A percentile compares a stretch with the other conserved stretches of the same genome.
Evolutionary conservation across 2,113 vertebrate genomes (phyloP).

Genomic region (Progne subis): DNA sequence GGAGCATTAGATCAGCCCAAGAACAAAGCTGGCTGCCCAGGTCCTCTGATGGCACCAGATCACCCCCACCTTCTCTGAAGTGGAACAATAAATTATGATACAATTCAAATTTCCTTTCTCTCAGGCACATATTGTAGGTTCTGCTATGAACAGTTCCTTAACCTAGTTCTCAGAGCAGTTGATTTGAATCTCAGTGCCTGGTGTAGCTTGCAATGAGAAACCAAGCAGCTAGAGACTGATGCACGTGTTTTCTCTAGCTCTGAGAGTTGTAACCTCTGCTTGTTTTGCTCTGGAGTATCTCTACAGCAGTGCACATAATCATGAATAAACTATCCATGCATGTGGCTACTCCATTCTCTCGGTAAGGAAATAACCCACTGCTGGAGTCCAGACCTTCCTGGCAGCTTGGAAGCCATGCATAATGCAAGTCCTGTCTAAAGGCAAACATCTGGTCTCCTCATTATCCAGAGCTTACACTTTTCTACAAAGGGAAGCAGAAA

Average conservation of each 20-base stretch:
- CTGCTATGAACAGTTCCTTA: background rate
- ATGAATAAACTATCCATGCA: constrained; percentile 10
- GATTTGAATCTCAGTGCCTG: background rate
- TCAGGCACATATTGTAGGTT: background rate
- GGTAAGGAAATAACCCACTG: constrained; percentile 56
- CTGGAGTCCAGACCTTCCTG: constrained; percentile 52
- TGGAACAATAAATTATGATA: background rate
- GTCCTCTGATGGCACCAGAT: background rate
- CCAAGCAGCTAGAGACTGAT: background rate
- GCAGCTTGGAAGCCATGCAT: constrained; percentile 35
- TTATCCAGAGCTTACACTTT: constrained; percentile 21
- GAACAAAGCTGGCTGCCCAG: background rate
- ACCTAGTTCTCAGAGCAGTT: background rate
- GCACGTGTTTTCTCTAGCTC: background rate
- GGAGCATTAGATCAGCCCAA: background rate
- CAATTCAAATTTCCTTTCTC: background rate
- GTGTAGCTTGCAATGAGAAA: background rate
- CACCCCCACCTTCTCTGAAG: background rate
- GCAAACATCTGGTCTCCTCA: constrained; percentile 65
- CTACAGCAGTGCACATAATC: background rate
- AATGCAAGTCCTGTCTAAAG: constrained; percentile 36
- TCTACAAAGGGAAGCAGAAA: constrained; percentile 22
- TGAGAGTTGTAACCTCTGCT: background rate
- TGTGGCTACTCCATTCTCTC: background rate
- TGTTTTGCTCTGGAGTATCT: constrained; percentile 11